These are phyloP conservation scores for Erythrocercus mccallii DNA, from an alignment of 2,113 vertebrate species.

Conservation along the genomic window DNA sequence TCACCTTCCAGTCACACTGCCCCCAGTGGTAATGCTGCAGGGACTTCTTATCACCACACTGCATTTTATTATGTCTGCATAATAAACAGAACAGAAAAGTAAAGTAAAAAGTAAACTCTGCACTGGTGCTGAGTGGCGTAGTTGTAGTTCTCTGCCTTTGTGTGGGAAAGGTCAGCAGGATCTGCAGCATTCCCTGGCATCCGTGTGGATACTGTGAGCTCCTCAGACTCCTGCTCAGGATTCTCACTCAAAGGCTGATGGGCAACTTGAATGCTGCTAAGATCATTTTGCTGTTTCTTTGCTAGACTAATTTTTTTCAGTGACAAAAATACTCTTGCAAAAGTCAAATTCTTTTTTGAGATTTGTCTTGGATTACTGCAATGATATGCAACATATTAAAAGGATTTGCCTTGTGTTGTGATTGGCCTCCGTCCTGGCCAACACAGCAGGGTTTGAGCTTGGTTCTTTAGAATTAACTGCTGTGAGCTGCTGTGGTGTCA, in stretches of 20 bases:
- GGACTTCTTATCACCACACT: neutral
- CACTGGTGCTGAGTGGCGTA: neutral
- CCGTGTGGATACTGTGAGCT: neutral
- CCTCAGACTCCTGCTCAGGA: neutral
- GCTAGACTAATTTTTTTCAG: neutral
- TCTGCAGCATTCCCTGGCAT: neutral
- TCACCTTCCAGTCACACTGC: neutral
- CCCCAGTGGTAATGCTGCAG: neutral
- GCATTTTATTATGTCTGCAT: neutral
- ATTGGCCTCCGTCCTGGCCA: conserved; percentile 16
- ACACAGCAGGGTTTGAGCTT: neutral
- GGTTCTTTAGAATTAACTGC: neutral
- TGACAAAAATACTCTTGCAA: neutral
- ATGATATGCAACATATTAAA: conserved; percentile 6
- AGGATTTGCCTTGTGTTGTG: neutral
- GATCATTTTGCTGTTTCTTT: neutral
- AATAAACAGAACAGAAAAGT: too few species aligned
- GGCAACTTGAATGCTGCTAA: neutral
- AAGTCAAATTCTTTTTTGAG: neutral
- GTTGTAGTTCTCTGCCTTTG: neutral
- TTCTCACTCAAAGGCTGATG: neutral
- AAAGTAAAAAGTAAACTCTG: neutral
- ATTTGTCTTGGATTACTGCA: conserved; percentile 37
- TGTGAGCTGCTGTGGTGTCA: neutral
- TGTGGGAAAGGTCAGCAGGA: neutral